These are phyloP conservation scores for Cotesia vestalis DNA, from an alignment of 1,140 invertebrate species.

Conservation along the genomic window DNA sequence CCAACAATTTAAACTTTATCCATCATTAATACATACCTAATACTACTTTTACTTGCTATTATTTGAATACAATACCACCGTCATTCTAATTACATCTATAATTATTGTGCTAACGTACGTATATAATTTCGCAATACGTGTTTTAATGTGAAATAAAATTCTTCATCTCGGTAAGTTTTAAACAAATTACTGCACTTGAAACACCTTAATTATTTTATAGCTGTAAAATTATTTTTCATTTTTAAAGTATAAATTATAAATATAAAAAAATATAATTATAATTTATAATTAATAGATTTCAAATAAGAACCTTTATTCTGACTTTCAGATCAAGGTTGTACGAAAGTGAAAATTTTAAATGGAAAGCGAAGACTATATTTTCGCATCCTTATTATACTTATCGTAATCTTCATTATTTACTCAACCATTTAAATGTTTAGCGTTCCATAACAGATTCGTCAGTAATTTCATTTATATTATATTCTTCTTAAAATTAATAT, in stretches of 20 bases:
- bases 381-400: background rate
- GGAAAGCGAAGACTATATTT: constrained; percentile 25
- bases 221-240: no score
- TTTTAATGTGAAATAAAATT: background rate
- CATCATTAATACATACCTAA: background rate
- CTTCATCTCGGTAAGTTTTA: background rate
- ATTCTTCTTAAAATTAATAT: background rate
- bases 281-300: background rate
- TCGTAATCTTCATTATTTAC: constrained; percentile 19
- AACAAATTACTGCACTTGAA: no score
- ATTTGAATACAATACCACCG: no score
- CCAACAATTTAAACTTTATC: constrained; percentile 10
- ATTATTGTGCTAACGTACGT: background rate
- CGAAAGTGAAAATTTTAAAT: constrained; percentile 32
- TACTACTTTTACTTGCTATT: background rate
- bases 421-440: constrained; percentile 16
- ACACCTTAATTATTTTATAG: no score
- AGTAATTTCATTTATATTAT: background rate
- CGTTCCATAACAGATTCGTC: constrained; percentile 12
- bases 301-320: constrained; percentile 25
- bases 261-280: no score
- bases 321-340: constrained; percentile 34
- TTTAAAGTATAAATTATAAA: no score
- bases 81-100: no score
- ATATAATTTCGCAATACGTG: background rate